phyloP scores from a whole-genome alignment of 2,888 invertebrate genomes.

The Amblyjoppa fuscipennis region DNA sequence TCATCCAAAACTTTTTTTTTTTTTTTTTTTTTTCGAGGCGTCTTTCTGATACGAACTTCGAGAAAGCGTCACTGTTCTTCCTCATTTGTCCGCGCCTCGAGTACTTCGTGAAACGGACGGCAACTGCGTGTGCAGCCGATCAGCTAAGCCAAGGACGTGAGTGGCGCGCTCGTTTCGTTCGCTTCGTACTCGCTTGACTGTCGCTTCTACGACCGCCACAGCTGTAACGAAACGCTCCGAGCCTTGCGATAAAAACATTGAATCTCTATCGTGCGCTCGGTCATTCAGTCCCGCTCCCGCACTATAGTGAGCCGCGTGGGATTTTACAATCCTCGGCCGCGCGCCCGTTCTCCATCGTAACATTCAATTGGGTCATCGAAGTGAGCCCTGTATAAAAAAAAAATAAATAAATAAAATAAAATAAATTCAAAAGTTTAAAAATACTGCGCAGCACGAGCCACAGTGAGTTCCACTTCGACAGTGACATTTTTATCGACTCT shows the following conservation, averaged over 20 bases:
- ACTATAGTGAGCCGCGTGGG: conserved; percentile 35
- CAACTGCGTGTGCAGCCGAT: conserved; percentile 35
- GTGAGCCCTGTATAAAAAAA: conserved; percentile 24
- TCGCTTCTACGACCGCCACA: background rate
- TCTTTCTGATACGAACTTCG: background rate
- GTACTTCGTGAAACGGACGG: conserved; percentile 26
- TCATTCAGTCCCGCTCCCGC: conserved; percentile 42
- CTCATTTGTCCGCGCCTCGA: conserved; percentile 16
- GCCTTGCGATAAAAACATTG: conserved; percentile 46
- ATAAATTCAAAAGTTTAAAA: background rate
- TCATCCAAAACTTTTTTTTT: background rate
- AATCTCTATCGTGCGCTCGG: conserved; percentile 31
- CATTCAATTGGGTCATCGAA: conserved; percentile 24
- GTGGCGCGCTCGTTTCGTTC: conserved; percentile 41
- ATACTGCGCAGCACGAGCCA: background rate
- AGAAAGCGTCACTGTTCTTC: background rate
- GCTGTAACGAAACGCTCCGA: conserved; percentile 17
- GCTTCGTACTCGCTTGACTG: conserved; percentile 13
- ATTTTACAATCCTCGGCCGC: conserved; percentile 21
- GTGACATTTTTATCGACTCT: conserved; percentile 6
- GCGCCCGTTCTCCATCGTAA: conserved; percentile 5
- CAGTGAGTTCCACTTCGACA: background rate
- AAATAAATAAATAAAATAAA: background rate
- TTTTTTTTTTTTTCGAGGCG: background rate
- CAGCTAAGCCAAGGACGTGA: conserved; percentile 64